These are phyloP conservation scores for Montipora capitata DNA, from an alignment of 92 coral and sea anemone genomes.

Conservation along the genomic window DNA sequence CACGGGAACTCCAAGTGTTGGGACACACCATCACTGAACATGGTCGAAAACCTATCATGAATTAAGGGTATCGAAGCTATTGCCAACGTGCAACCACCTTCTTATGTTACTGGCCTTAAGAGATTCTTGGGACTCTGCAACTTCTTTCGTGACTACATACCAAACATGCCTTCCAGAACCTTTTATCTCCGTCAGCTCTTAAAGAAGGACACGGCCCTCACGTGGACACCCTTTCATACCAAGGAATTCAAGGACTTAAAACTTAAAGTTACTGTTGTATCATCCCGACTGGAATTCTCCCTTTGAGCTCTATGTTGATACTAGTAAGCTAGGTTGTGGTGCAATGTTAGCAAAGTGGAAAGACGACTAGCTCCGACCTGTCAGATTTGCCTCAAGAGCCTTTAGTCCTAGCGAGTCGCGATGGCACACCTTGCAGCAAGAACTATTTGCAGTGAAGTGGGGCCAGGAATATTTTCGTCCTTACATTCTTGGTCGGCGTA, in stretches of 20 bases:
- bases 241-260: slow-evolving; percentile 61
- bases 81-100: slow-evolving; percentile 38
- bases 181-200: slow-evolving; percentile 33
- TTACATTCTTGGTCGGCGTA: slow-evolving; percentile 47
- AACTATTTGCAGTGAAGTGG: slow-evolving; percentile 59
- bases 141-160: slow-evolving; percentile 64
- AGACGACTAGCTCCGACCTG: slow-evolving; percentile 39
- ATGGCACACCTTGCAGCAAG: slow-evolving; percentile 60
- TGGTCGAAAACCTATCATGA: slow-evolving; percentile 44
- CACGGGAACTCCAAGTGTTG: slow-evolving; percentile 48
- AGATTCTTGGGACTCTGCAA: slow-evolving; percentile 57
- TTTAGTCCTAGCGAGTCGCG: slow-evolving; percentile 37
- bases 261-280: slow-evolving; percentile 48
- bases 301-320: slow-evolving; percentile 65
- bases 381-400: slow-evolving; percentile 38
- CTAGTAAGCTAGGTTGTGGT: slow-evolving; percentile 64
- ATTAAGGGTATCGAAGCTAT: slow-evolving; percentile 68
- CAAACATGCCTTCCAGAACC: slow-evolving; percentile 48
- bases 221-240: slow-evolving; percentile 40
- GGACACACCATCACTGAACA: slow-evolving; percentile 58
- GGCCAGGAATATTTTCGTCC: slow-evolving; percentile 58
- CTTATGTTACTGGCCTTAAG: slow-evolving; percentile 36
- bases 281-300: slow-evolving; percentile 69
- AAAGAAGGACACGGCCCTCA: slow-evolving; percentile 47
- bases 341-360: slow-evolving; percentile 71